These are phyloP conservation scores for Melanotaenia boesemani DNA, from an alignment of 2,797 vertebrate species.

Conservation along the genomic window DNA sequence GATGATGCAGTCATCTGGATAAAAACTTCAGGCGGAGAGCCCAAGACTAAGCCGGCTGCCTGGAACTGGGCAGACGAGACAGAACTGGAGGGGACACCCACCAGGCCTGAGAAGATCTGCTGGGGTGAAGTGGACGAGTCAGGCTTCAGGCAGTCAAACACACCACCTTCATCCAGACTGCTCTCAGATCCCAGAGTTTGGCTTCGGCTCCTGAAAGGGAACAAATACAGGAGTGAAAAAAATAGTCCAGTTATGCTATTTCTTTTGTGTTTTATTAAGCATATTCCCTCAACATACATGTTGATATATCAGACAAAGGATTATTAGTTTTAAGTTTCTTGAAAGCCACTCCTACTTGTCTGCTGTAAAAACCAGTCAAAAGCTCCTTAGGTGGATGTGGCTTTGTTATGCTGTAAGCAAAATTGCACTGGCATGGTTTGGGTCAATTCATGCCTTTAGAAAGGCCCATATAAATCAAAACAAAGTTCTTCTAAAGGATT, in stretches of 20 bases:
- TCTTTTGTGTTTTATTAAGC: not conserved
- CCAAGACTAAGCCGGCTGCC: conserved; percentile 90
- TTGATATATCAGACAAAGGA: not conserved
- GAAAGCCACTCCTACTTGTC: not conserved
- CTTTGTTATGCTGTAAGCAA: no score
- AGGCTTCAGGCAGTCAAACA: conserved; percentile 95
- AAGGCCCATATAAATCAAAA: not conserved
- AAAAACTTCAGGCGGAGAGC: conserved; percentile 92
- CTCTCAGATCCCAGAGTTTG: conserved; percentile 93
- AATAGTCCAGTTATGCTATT: not conserved
- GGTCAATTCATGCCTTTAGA: not conserved
- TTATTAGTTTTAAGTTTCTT: not conserved
- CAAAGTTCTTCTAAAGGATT: not conserved
- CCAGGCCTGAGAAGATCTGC: conserved; percentile 93
- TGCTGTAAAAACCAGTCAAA: not conserved
- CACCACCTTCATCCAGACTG: conserved; percentile 91
- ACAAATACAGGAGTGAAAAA: not conserved
- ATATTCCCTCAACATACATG: not conserved
- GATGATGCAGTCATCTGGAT: conserved; percentile 92
- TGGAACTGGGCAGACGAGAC: conserved; percentile 89
- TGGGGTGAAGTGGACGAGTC: conserved; percentile 87
- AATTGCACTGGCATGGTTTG: not conserved
- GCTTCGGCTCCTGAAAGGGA: conserved; percentile 87
- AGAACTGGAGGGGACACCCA: conserved; percentile 86
- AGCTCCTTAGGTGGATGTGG: no score